Base-by-base conservation (phyloP, 1,140 invertebrate species). In the Physella acuta region DNA sequence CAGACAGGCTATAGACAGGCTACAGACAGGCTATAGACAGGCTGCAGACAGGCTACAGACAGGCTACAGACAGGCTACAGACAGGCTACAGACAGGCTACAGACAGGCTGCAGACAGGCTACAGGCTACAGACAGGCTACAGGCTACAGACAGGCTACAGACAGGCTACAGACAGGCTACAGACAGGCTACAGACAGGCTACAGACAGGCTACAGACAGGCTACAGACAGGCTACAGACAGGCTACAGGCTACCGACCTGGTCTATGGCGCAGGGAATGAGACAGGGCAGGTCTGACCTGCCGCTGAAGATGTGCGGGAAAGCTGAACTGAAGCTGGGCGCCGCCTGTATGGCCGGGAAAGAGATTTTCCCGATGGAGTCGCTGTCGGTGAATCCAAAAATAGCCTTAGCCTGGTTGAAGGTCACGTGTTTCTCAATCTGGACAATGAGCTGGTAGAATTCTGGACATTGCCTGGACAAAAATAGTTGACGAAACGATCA, bases 231-330 rank as follows among this genome's bases (percentile, higher is more conserved):
- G 39, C 20, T 44, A 8, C 39, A 8, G 8, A 44, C 39, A 44
- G 39, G 20, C 39, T 44, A 20, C 39, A 44, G 39, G 39, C 20
- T 11, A 44, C 8, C 8, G 39, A 90, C 90, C 86, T 99, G 98
- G 89, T 99, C 98, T 78, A 99, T 99, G 33, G 95, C 98, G 86
- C 97, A 99, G 0, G 97, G 97, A 74, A 99, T 97, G 1, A 99
- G 87, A 80, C 95, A 98, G 4, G 92, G 92, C 64, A 95, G 74
- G 81, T 95, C 93, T 62, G 90, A 90, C 65, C 90, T 88, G 2
- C 88, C 80, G 34, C 85, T 90, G 84, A 99, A 99, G 75, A 99
- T 95, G 65, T 92, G 90, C 0, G 97, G 97, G 86, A 99, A 99
- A 24, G 93, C 92, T 14, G 92, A 92, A 0, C 93, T 94, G 79